phyloP scores from a whole-genome alignment of 2,888 invertebrate genomes.

The Anorthoa munda region DNA sequence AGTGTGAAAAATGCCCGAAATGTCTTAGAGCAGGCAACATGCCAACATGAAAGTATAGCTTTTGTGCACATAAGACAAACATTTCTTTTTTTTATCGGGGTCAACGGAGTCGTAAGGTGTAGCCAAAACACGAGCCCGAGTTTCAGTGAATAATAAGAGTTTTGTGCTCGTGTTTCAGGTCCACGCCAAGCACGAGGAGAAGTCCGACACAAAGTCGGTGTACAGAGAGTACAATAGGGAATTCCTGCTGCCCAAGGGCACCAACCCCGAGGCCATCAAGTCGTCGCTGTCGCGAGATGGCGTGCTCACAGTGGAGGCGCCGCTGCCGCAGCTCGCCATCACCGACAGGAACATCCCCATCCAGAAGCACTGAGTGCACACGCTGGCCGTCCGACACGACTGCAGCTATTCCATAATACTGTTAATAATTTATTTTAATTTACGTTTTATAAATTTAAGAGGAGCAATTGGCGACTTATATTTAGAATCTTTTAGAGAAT shows the following conservation, averaged over 20 bases:
- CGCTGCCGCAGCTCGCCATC: slow-evolving; percentile 96
- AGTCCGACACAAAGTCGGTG: slow-evolving; percentile 98
- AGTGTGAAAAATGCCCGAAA: slow-evolving; percentile 75
- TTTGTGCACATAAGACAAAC: slow-evolving; percentile 67
- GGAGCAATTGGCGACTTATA: slow-evolving; percentile 85
- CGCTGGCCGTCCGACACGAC: slow-evolving; percentile 75
- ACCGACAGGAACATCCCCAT: slow-evolving; percentile 96
- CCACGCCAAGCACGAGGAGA: slow-evolving; percentile 99
- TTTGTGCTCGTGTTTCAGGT: slow-evolving; percentile 92
- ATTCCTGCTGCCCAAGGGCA: slow-evolving; percentile 98
- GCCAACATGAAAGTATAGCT: slow-evolving; percentile 78
- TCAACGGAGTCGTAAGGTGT: slow-evolving; percentile 72
- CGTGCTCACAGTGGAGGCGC: slow-evolving; percentile 98
- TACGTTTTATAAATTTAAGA: slow-evolving; percentile 86
- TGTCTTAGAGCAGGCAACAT: slow-evolving; percentile 75
- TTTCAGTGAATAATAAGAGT: slow-evolving; percentile 37
- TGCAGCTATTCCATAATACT: slow-evolving; percentile 89
- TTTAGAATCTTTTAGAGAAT: slow-evolving; percentile 88
- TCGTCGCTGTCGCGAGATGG: slow-evolving; percentile 99
- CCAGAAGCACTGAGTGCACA: slow-evolving; percentile 89
- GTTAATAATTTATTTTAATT: slow-evolving; percentile 90
- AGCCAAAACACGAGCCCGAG: slow-evolving; percentile 59
- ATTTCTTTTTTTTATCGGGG: slow-evolving; percentile 73
- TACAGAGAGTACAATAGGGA: slow-evolving; percentile 99
- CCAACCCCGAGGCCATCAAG: slow-evolving; percentile 98